phyloP scores from a whole-genome alignment of 2,797 vertebrate genomes.

The Coregonus suidteri region DNA sequence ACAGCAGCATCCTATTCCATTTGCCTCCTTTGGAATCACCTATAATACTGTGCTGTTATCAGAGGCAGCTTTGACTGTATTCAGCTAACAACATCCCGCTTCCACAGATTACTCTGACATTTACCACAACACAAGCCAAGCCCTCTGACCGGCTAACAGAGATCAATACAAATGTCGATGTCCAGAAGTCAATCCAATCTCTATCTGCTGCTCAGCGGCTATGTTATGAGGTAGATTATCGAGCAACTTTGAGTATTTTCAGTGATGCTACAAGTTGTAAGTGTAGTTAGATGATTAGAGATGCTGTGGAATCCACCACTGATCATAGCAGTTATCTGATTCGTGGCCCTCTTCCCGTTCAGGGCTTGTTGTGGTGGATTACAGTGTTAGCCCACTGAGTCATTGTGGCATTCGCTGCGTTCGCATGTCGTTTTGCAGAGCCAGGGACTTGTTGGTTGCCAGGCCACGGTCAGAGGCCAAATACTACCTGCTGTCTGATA shows the following conservation, averaged over 20 bases:
- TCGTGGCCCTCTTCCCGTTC: conserved; percentile 17
- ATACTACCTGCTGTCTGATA: not conserved
- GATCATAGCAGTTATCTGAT: conserved; percentile 9
- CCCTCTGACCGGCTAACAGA: conserved; percentile 34
- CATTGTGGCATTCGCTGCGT: not conserved
- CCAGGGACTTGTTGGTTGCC: conserved; percentile 13
- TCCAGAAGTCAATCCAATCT: conserved; percentile 29
- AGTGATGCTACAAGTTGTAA: conserved; percentile 22
- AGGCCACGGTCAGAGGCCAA: not conserved
- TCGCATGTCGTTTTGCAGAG: conserved; percentile 12
- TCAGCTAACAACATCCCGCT: not conserved
- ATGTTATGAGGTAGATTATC: conserved; percentile 23
- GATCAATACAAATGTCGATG: conserved; percentile 49
- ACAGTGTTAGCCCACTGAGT: conserved; percentile 21
- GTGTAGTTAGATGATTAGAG: conserved; percentile 28
- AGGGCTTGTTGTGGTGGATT: conserved; percentile 48
- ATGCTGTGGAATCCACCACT: conserved; percentile 28
- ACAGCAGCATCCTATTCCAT: not conserved
- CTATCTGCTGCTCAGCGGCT: conserved; percentile 20
- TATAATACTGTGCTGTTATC: not conserved
- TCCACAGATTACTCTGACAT: not conserved
- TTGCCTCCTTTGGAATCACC: not conserved
- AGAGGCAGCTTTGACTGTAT: not conserved
- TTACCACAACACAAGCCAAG: conserved; percentile 21
- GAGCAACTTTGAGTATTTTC: conserved; percentile 7